Conservation (phyloP, 2,797 vertebrate species). For the Pseudotriccus pelzelni region DNA sequence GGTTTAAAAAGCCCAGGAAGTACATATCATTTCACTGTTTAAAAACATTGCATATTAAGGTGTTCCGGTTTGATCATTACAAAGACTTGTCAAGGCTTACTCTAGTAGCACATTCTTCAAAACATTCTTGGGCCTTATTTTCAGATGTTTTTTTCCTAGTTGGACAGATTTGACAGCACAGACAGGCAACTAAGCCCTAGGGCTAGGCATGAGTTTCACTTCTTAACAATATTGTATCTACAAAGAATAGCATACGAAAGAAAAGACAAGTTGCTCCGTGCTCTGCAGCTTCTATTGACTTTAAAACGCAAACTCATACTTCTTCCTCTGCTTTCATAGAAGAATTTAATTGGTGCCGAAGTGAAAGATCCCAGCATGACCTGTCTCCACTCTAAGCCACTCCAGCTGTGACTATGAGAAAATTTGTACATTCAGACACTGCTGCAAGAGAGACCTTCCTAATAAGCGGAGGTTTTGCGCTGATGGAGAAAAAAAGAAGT, state of each 20-base stretch:
- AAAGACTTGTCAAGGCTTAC: not conserved
- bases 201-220: conserved; percentile 17
- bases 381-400: conserved; percentile 8
- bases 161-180: not conserved
- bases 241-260: not conserved
- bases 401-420: conserved; percentile 43
- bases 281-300: conserved; percentile 50
- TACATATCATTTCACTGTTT: not conserved
- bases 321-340: conserved; percentile 34
- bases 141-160: not conserved
- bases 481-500: not conserved
- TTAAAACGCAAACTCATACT: not conserved
- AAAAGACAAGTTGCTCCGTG: conserved; percentile 35
- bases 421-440: conserved; percentile 36
- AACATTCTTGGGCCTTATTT: not conserved
- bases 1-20: not conserved
- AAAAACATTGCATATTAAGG: not conserved
- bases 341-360: conserved; percentile 60
- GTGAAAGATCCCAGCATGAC: conserved; percentile 59
- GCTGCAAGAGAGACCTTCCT: conserved; percentile 35
- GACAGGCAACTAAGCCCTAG: conserved; percentile 2
- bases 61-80: not conserved
- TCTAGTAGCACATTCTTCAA: not conserved
- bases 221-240: conserved; percentile 32
- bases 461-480: conserved; percentile 34